Evolutionary conservation across 2,888 invertebrate genomes (phyloP), one percentile per base, ranked within the genome.

Genomic region (Lasioglossum zephyrum): DNA sequence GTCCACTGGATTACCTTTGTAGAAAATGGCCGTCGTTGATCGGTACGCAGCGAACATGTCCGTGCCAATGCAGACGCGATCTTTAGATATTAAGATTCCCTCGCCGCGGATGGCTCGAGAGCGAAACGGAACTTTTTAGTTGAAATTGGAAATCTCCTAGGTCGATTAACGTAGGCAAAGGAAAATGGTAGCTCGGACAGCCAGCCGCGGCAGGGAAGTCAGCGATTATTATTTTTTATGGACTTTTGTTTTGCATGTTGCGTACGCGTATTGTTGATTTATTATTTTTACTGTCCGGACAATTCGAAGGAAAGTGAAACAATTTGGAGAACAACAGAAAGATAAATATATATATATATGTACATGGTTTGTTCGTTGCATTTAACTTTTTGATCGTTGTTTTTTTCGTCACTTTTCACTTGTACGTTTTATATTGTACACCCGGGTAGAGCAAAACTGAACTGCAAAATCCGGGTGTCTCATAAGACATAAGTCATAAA

Each of bases 161-260:
- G 1, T 22, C 22, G 39, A 39, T 9, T 39, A 39, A 22, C 69
- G 36, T n/a, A 4, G 18, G 31, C 16, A 31, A 2, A 31, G 18
- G 9, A 18, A 22, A 22, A 13, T 2, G 22, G 18, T 4, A 18
- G 72, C 78, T 53, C 77, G 73, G 60, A 77, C 26, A 72, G 83
- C 79, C 76, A 60, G 44, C 76, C 81, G 84, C 82, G 88, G 76
- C 72, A 72, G 44, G 80, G 81, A 86, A 76, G 69, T 82, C 81
- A 73, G 87, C 89, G 86, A 90, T 89, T 90, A 90, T 89, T 91
- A 89, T 91, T 91, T 91, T 91, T 86, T 91, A 91, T 87, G 74
- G 78, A 91, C 82, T 85, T 91, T 91, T 90, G 88, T 91, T 91
- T 91, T 91, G 91, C 91, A 91, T 91, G 90, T 92, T 91, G 88